phyloP scores from a whole-genome alignment of 2,888 invertebrate species.

The Linyphia triangularis region DNA sequence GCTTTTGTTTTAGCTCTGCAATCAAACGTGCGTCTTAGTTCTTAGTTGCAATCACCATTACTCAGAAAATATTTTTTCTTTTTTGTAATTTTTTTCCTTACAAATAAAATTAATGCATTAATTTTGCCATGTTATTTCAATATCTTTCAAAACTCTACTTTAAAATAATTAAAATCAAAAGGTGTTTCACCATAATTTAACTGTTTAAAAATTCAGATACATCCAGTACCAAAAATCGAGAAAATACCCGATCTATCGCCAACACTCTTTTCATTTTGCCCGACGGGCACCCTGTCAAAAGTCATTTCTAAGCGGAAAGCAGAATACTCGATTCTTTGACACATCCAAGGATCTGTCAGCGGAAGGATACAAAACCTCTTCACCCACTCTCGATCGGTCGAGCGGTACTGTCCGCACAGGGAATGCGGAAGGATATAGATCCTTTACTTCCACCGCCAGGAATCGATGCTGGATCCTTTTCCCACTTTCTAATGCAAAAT shows the following conservation, averaged over 20 bases:
- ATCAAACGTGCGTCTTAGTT: too few species aligned
- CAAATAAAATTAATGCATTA: too few species aligned
- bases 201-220: too few species aligned
- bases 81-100: too few species aligned
- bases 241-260: not conserved
- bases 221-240: not conserved
- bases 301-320: not conserved
- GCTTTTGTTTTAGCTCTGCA: too few species aligned
- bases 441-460: constrained; percentile 14
- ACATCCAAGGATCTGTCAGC: too few species aligned
- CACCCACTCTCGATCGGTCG: constrained; percentile 11
- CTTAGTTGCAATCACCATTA: too few species aligned
- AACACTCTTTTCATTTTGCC: not conserved
- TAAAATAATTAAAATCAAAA: too few species aligned
- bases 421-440: constrained; percentile 48
- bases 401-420: not conserved
- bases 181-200: not conserved
- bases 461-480: not conserved
- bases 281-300: not conserved
- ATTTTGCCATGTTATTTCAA: too few species aligned
- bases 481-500: constrained; percentile 52
- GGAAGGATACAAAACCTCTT: constrained; percentile 29
- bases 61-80: too few species aligned
- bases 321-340: not conserved
- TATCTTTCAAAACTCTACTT: too few species aligned